Conservation (phyloP, 2,113 vertebrate genomes). For the Elanus axillaris region DNA sequence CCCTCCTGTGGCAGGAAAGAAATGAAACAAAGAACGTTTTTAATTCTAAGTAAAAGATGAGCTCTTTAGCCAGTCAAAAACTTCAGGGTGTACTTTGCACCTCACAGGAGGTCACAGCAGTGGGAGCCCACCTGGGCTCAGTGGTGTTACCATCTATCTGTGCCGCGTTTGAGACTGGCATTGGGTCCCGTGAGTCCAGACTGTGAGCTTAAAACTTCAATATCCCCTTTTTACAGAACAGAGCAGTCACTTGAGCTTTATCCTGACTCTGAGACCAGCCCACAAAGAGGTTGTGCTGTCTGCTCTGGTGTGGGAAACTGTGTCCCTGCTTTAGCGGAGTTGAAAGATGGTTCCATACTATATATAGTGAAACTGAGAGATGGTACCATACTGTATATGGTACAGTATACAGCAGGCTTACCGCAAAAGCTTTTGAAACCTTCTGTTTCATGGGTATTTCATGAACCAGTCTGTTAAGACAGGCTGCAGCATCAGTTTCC, state of each 20-base stretch:
- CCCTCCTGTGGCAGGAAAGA: background rate
- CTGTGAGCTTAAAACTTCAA: background rate
- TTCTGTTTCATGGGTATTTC: background rate
- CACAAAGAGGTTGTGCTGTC: rapidly evolving
- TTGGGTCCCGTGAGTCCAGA: background rate
- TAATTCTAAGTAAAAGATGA: background rate
- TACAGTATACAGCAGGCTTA: background rate
- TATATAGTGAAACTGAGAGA: background rate
- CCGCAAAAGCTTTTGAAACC: background rate
- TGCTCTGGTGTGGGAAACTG: background rate
- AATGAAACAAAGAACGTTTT: background rate
- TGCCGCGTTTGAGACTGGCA: background rate
- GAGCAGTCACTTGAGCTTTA: background rate
- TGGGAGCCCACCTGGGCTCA: background rate
- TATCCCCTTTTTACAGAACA: background rate
- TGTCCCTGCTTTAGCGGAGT: background rate
- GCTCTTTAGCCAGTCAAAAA: background rate
- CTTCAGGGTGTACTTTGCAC: background rate
- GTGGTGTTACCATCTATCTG: background rate
- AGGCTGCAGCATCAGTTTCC: background rate
- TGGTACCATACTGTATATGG: no score
- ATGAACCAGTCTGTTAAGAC: background rate
- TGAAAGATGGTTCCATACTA: background rate
- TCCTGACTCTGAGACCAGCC: background rate
- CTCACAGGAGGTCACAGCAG: background rate